Evolutionary conservation across 2,113 vertebrate species (phyloP).

Genomic region (Toxotes chatareus): DNA sequence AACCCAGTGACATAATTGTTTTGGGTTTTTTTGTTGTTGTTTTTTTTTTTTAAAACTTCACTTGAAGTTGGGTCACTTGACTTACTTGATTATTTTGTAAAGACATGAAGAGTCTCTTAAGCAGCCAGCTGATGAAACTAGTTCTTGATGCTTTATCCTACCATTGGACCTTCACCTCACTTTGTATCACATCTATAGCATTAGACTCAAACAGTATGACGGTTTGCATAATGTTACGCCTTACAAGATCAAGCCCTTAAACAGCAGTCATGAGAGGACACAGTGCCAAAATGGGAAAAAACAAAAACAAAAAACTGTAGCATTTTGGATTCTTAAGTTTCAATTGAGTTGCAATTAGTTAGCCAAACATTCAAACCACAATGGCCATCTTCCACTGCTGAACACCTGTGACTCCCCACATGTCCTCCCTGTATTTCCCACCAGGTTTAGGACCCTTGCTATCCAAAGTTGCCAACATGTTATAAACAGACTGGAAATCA

Average conservation of each 20-base stretch:
- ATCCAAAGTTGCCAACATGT: constrained; percentile 64
- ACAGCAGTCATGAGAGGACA: constrained; percentile 61
- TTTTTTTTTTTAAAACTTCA: not conserved
- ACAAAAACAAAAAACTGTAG: not conserved
- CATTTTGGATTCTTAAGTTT: constrained; percentile 50
- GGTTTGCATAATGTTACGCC: constrained; percentile 49
- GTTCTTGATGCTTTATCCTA: constrained; percentile 57
- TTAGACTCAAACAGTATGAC: constrained; percentile 39
- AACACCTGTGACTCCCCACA: constrained; percentile 20
- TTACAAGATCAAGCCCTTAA: constrained; percentile 48
- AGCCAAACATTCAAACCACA: constrained; percentile 58
- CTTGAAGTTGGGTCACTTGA: constrained; percentile 27
- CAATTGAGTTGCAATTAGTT: constrained; percentile 49
- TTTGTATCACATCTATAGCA: constrained; percentile 29
- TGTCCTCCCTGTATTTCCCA: constrained; percentile 8
- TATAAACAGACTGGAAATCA: constrained; percentile 15
- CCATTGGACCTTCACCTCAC: constrained; percentile 50
- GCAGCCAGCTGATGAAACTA: constrained; percentile 51
- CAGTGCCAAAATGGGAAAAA: constrained; percentile 71
- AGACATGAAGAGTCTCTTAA: constrained; percentile 65
- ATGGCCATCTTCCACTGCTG: constrained; percentile 41
- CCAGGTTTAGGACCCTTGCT: not conserved
- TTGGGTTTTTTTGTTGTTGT: not conserved
- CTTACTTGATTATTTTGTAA: constrained; percentile 49
- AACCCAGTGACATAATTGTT: constrained; percentile 25